phyloP scores from a whole-genome alignment of 2,797 vertebrate species.

The Parambassis ranga region DNA sequence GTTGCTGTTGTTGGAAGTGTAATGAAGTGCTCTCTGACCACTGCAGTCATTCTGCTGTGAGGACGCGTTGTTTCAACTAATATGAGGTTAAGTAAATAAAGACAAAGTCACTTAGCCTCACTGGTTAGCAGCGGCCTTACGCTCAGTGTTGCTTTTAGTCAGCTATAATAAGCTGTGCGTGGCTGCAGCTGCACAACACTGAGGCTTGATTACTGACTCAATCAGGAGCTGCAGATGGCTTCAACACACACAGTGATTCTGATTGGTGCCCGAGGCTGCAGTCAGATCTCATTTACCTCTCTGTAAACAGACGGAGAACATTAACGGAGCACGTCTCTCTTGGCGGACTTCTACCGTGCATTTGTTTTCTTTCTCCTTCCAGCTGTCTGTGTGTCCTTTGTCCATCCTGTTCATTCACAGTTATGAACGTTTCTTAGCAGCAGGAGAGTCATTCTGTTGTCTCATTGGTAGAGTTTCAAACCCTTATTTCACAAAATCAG shows the following conservation, averaged over 20 bases:
- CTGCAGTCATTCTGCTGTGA: background rate
- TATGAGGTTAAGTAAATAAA: constrained; percentile 14
- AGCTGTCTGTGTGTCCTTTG: background rate
- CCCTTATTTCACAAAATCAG: background rate
- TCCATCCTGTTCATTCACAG: background rate
- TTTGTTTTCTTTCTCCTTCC: background rate
- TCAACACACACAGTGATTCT: constrained; percentile 20
- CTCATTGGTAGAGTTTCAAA: background rate
- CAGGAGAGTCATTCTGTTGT: background rate
- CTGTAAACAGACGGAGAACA: constrained; percentile 31
- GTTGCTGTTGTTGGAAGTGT: constrained; percentile 15
- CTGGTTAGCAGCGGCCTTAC: constrained; percentile 3
- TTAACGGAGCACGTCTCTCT: constrained; percentile 19
- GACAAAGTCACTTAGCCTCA: constrained; percentile 8
- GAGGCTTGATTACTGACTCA: constrained; percentile 43
- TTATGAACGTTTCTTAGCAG: background rate
- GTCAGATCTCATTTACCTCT: constrained; percentile 35
- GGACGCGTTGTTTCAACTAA: constrained; percentile 9
- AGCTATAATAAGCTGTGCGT: constrained; percentile 6
- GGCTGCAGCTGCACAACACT: constrained; percentile 4
- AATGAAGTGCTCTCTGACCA: background rate
- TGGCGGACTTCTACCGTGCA: background rate
- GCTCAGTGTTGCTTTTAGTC: constrained; percentile 20
- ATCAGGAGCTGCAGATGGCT: constrained; percentile 36
- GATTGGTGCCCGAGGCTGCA: constrained; percentile 33